Conservation (phyloP, 2,113 vertebrate genomes). For the Callocephalon fimbriatum region DNA sequence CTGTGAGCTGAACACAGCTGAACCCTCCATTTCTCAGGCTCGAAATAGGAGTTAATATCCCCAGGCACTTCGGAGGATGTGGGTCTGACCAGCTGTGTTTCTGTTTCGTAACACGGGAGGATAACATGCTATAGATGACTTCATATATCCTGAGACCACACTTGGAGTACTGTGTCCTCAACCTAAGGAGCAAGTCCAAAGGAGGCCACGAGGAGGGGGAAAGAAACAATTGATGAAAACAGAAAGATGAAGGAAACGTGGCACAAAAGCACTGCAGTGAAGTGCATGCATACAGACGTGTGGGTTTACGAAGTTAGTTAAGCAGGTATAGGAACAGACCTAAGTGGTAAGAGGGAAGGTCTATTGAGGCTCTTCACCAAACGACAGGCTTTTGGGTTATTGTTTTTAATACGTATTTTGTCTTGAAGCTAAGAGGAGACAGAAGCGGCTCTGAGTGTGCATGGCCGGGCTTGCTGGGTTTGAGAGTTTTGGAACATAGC, state of each 20-base stretch:
- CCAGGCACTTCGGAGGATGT: neutral
- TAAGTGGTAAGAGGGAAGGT: neutral
- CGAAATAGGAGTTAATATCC: neutral
- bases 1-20: neutral
- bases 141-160: neutral
- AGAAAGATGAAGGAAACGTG: neutral
- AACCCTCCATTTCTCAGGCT: neutral
- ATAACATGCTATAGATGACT: neutral
- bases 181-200: neutral
- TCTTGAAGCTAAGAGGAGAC: neutral
- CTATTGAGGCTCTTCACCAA: neutral
- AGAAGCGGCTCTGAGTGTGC: neutral
- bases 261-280: rapidly evolving
- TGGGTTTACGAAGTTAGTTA: neutral
- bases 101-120: neutral
- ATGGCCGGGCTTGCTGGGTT: neutral
- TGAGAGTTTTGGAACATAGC: constrained; percentile 6
- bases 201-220: neutral
- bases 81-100: neutral
- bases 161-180: neutral
- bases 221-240: neutral
- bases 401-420: neutral
- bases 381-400: neutral
- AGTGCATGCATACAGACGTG: rapidly evolving
- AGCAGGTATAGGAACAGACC: neutral